phyloP scores from a whole-genome alignment of 2,797 vertebrate species.

The Pterois miles region DNA sequence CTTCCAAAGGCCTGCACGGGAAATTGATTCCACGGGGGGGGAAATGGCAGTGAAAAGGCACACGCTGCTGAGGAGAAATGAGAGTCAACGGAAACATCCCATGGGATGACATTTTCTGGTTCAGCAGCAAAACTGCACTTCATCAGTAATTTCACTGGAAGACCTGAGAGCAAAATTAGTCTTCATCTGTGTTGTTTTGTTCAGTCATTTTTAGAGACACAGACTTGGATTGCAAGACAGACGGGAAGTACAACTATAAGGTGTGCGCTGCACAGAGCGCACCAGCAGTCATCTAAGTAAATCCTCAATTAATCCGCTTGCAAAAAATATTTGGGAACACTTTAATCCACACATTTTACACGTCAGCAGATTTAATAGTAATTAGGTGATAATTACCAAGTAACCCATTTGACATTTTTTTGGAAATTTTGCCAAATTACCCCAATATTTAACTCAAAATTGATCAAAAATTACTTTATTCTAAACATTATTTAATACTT shows the following conservation, averaged over 20 bases:
- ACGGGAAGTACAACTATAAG: not conserved
- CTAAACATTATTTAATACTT: too few relatives aligned
- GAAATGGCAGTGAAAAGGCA: conserved; percentile 65
- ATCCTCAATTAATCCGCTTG: not conserved
- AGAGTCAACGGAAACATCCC: conserved; percentile 68
- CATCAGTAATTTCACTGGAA: conserved; percentile 44
- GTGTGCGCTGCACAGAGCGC: not conserved
- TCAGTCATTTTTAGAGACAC: not conserved
- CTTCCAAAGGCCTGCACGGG: conserved; percentile 43
- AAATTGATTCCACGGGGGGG: conserved; percentile 64
- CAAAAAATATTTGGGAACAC: not conserved
- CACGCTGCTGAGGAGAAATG: conserved; percentile 59
- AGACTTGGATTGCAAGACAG: not conserved
- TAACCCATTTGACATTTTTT: too few relatives aligned
- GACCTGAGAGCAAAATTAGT: conserved; percentile 1
- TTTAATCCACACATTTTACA: too few relatives aligned
- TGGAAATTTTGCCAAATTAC: too few relatives aligned
- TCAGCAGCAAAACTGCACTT: conserved; percentile 43
- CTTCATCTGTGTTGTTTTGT: conserved; percentile 8
- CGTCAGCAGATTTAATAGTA: too few relatives aligned
- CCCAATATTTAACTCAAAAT: too few relatives aligned
- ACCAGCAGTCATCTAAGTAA: conserved; percentile 4
- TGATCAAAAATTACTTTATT: too few relatives aligned
- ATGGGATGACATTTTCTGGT: conserved; percentile 52
- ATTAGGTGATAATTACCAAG: too few relatives aligned